Evolutionary conservation across 2,888 invertebrate species (phyloP).

Genomic region (Psylliodes chrysocephalus): DNA sequence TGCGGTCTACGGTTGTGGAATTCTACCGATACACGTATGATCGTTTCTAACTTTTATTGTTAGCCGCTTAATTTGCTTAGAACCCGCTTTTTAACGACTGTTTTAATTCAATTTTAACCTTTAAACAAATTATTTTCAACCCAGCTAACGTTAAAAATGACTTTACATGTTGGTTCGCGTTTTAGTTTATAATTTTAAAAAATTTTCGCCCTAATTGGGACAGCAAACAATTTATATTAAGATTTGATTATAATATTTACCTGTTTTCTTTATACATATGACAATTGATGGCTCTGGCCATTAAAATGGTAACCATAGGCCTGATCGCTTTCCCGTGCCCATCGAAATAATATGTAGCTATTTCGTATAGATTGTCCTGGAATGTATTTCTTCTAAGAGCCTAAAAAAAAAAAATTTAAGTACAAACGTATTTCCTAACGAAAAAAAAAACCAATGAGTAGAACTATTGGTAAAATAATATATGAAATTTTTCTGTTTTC

Average conservation of each 20-base stretch:
- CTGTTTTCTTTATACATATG: slow-evolving; percentile 87
- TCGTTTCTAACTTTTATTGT: background rate
- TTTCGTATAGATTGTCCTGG: slow-evolving; percentile 86
- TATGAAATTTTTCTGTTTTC: no score
- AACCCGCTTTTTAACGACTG: no score
- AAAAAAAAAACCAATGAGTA: no score
- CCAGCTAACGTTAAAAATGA: no score
- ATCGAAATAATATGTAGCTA: slow-evolving; percentile 97
- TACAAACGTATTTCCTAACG: no score
- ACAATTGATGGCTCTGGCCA: slow-evolving; percentile 93
- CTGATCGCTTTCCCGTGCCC: slow-evolving; percentile 97
- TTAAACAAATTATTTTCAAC: no score
- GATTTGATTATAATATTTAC: slow-evolving; percentile 67
- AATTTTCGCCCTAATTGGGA: no score
- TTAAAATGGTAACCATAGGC: slow-evolving; percentile 93
- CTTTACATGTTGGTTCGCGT: no score
- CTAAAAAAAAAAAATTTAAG: slow-evolving; percentile 66
- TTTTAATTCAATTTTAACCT: no score
- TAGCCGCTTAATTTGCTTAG: background rate
- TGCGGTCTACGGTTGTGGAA: slow-evolving; percentile 4
- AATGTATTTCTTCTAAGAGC: slow-evolving; percentile 81
- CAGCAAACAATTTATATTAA: no score
- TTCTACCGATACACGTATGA: background rate
- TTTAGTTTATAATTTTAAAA: no score
- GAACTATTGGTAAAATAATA: no score